Evolutionary conservation across 2,888 invertebrate species (phyloP).

Genomic region (Acronicta leporina): DNA sequence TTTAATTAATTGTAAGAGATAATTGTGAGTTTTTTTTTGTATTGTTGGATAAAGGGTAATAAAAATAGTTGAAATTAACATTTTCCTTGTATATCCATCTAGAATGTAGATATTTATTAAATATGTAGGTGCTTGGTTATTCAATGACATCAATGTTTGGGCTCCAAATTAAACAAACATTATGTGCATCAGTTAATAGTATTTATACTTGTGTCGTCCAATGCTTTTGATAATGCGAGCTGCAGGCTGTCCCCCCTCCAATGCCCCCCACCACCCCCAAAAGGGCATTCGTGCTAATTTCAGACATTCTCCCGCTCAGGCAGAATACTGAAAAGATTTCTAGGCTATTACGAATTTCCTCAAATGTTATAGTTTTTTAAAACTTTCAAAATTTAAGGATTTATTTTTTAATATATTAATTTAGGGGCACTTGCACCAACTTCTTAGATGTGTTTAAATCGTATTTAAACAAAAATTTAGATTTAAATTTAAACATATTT

Average conservation of each 20-base stretch:
- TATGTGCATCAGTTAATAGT: conserved; percentile 39
- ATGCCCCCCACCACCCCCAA: conserved; percentile 20
- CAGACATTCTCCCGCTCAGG: conserved; percentile 24
- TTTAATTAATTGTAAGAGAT: conserved; percentile 7
- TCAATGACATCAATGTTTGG: conserved; percentile 45
- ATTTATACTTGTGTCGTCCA: conserved; percentile 32
- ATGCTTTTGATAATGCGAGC: conserved; percentile 44
- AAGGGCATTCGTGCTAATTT: conserved; percentile 52
- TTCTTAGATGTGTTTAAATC: too few species aligned
- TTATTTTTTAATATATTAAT: too few species aligned
- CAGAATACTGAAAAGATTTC: conserved; percentile 29
- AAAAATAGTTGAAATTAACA: conserved; percentile 5
- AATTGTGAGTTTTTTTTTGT: conserved; percentile 7
- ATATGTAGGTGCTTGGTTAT: conserved; percentile 19
- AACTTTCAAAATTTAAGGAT: too few species aligned
- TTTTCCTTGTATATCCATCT: conserved; percentile 23
- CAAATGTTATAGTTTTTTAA: background rate
- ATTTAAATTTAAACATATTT: too few species aligned
- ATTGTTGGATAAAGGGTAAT: conserved; percentile 4
- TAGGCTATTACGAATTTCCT: conserved; percentile 1
- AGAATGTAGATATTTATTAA: conserved; percentile 35
- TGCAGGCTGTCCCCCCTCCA: conserved; percentile 14
- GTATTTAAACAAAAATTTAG: too few species aligned
- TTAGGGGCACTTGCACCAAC: too few species aligned
- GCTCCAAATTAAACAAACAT: conserved; percentile 45